Conservation (phyloP, 37 sponge, comb jelly and placozoan species). For the Spongia lamella region DNA sequence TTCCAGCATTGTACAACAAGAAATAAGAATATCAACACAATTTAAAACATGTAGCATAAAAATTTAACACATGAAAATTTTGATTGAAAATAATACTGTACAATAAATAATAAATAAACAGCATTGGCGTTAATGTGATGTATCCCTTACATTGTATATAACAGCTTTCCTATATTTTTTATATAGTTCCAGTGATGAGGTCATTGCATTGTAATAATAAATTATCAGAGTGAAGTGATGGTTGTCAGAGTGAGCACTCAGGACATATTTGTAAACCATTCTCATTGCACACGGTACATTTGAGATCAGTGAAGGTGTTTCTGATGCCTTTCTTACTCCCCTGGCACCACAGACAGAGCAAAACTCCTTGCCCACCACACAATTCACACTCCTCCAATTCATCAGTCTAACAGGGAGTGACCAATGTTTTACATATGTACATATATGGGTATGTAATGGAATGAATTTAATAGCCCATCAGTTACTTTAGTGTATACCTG, state of each 20-base stretch:
- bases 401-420: background rate
- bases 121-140: no score
- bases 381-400: conserved; percentile 26
- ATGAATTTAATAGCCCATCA: background rate
- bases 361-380: conserved; percentile 60
- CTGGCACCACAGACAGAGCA: conserved; percentile 72
- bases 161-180: no score
- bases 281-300: conserved; percentile 75
- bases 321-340: conserved; percentile 74
- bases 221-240: no score
- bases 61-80: no score
- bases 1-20: no score
- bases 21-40: no score
- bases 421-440: background rate
- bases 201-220: no score
- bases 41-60: no score
- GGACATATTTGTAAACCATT: conserved; percentile 74
- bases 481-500: conserved; percentile 17
- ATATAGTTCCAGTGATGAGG: no score
- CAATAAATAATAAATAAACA: no score
- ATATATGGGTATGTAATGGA: background rate
- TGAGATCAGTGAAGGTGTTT: conserved; percentile 50
- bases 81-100: no score
- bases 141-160: no score
- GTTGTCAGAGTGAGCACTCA: conserved; percentile 22